Conservation (phyloP, 2,888 invertebrate genomes). For the Acleris emargana region DNA sequence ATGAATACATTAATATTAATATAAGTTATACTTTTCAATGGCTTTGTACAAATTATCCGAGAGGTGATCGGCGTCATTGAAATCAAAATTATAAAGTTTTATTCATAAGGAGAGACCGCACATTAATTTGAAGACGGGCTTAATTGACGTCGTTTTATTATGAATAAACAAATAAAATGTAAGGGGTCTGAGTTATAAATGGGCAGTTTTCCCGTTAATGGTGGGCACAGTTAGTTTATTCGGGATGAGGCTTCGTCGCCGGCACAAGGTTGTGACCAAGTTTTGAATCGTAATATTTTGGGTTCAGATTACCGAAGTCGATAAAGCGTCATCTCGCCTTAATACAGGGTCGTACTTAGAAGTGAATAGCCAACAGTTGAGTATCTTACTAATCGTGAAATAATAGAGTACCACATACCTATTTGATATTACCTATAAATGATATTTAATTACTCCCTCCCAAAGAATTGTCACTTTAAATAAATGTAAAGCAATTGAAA, state of each 20-base stretch:
- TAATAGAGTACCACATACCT: too few relatives aligned
- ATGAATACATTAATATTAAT: too few relatives aligned
- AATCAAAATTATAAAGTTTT: slow-evolving; percentile 37
- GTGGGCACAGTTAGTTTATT: slow-evolving; percentile 69
- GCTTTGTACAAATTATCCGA: slow-evolving; percentile 4
- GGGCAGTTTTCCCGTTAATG: slow-evolving; percentile 73
- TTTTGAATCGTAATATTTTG: slow-evolving; percentile 84
- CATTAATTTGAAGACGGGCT: slow-evolving; percentile 67
- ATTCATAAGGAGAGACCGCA: slow-evolving; percentile 49
- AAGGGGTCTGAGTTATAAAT: slow-evolving; percentile 70
- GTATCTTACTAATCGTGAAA: too few relatives aligned
- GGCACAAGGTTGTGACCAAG: slow-evolving; percentile 78
- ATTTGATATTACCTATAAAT: too few relatives aligned
- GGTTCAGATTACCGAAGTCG: slow-evolving; percentile 80
- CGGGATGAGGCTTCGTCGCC: slow-evolving; percentile 59
- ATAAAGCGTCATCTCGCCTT: slow-evolving; percentile 82
- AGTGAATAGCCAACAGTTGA: too few relatives aligned
- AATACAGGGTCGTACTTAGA: slow-evolving; percentile 57
- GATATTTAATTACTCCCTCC: too few relatives aligned
- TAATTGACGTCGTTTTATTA: slow-evolving; percentile 78
- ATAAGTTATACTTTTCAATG: too few relatives aligned
- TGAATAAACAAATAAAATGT: slow-evolving; percentile 76
- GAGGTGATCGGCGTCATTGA: slow-evolving; percentile 18
- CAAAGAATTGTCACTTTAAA: too few relatives aligned
- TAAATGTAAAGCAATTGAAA: too few relatives aligned